These are phyloP conservation scores for Hippoglossus stenolepis DNA, from an alignment of 2,113 vertebrate species.

Conservation along the genomic window DNA sequence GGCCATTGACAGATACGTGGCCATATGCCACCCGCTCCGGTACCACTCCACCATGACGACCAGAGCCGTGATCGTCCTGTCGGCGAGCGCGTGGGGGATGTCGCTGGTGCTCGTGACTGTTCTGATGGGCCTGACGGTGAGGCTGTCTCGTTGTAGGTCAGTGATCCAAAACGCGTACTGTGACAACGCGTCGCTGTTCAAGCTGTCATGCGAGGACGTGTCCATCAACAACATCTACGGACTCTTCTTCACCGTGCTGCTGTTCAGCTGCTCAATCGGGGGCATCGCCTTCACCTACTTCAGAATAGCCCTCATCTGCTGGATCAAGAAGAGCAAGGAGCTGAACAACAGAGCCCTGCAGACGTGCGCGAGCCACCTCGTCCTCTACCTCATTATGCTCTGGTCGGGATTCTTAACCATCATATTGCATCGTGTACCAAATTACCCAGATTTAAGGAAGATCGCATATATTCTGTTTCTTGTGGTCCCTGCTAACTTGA, in stretches of 20 bases:
- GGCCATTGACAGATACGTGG: not conserved
- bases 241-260: not conserved
- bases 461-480: not conserved
- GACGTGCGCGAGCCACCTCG: not conserved
- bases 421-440: not conserved
- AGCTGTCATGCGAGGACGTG: not conserved
- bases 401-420: not conserved
- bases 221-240: not conserved
- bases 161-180: not conserved
- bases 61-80: not conserved
- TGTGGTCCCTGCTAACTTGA: not conserved
- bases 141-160: not conserved
- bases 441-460: not conserved
- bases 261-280: not conserved
- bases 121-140: not conserved
- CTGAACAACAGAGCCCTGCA: not conserved
- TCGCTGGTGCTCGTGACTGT: not conserved
- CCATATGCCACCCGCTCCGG: not conserved
- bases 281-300: not conserved
- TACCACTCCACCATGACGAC: not conserved
- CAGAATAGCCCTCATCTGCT: not conserved
- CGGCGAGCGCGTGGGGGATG: not conserved
- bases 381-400: not conserved
- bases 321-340: not conserved
- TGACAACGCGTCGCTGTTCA: not conserved